Evolutionary conservation across 2,113 vertebrate genomes (phyloP), one percentile per base, ranked within the genome.

Genomic region (Collichthys lucidus): DNA sequence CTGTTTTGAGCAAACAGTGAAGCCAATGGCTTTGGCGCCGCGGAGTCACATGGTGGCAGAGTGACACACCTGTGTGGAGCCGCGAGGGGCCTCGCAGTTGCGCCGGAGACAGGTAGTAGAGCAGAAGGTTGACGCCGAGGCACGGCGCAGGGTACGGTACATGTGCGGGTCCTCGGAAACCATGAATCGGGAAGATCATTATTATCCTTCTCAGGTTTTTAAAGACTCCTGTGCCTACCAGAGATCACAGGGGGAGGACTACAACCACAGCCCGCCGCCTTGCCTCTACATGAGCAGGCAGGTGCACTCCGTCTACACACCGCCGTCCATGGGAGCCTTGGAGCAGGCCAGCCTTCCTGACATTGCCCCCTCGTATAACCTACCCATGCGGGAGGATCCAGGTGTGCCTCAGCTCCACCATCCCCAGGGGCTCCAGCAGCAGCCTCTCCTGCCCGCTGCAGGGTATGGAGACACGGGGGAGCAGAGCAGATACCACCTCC

Each of bases 101-200:
- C 90, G 90, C 91, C 91, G 93, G 79, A 86, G 64, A 60, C 89
- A 90, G 92, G 92, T 91, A 79, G 92, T 91, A 77, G 90, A 85
- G 90, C 88, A 89, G 83, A 83, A 88, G 87, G 88, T 89, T 63
- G 70, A 82, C 79, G 57, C 88, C 55, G 74, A 77, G 83, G 82
- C 83, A 89, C 69, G 86, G 77, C 74, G 65, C 83, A 85, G 73
- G 73, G 79, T 84, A 79, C 77, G 49, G 84, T 85, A 68, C 76
- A 87, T 84, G 85, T 86, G 85, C 80, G 71, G 90, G 77, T 88
- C 84, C 74, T 82, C 87, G 67, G 85, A 87, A 94, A 93, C 93
- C 96, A 99, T 99, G 98, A 97, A 99, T 92, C 92, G 96, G 76
- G 97, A 99, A 81, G 96, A 98, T 64, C 97, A 96, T 62, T 99